phyloP scores from a whole-genome alignment of 2,797 vertebrate genomes.

The Alosa sapidissima region DNA sequence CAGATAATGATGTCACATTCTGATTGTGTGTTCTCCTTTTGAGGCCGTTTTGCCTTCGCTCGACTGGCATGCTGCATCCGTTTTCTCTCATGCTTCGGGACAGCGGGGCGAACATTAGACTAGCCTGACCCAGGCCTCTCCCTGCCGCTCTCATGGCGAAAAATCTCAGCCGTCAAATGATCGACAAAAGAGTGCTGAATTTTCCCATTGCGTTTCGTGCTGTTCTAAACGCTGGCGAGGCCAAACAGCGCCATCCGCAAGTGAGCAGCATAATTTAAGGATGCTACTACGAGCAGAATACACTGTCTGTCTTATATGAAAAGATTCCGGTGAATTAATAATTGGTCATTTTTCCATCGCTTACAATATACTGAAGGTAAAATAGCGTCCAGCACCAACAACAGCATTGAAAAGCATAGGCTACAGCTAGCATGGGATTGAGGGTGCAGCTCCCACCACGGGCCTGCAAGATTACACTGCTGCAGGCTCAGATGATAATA shows the following conservation, averaged over 20 bases:
- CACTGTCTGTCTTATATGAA: background rate
- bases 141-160: slow-evolving; percentile 19
- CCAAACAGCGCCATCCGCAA: slow-evolving; percentile 19
- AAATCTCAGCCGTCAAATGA: slow-evolving; percentile 15
- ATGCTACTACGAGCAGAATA: background rate
- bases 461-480: slow-evolving; percentile 9
- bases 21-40: slow-evolving; percentile 25
- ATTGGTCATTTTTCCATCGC: background rate
- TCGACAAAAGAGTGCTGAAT: slow-evolving; percentile 12
- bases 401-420: background rate
- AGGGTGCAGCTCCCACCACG: background rate
- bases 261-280: slow-evolving; percentile 16
- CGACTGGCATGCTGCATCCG: slow-evolving; percentile 20
- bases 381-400: slow-evolving; percentile 7
- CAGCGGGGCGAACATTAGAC: background rate
- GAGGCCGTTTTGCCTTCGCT: slow-evolving; percentile 25
- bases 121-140: background rate
- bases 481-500: background rate
- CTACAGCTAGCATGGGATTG: background rate
- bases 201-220: slow-evolving; percentile 2
- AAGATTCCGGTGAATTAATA: background rate
- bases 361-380: background rate
- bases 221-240: background rate
- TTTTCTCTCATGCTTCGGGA: slow-evolving; percentile 22
- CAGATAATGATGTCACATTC: slow-evolving; percentile 27